Conservation (phyloP, 2,113 vertebrate genomes). For the Ailuropoda melanoleuca region DNA sequence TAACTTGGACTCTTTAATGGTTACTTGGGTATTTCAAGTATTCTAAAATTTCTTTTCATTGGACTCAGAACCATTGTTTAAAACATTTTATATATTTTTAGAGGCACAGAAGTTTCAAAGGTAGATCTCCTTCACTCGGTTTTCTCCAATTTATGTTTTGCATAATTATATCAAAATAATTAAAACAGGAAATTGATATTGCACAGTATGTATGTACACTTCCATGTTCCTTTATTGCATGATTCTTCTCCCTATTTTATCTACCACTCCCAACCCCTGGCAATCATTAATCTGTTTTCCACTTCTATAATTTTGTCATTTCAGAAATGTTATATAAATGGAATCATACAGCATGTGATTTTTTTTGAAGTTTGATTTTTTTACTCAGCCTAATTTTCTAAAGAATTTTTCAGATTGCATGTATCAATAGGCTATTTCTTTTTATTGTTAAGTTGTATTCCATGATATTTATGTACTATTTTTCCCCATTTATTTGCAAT, state of each 20-base stretch:
- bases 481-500: not conserved
- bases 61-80: not conserved
- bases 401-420: not conserved
- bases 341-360: not conserved
- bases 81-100: not conserved
- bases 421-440: not conserved
- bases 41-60: not conserved
- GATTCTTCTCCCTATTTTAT: not conserved
- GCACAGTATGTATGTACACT: not conserved
- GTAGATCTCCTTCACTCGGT: not conserved
- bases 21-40: not conserved
- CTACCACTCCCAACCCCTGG: not conserved
- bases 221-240: not conserved
- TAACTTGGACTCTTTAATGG: not conserved
- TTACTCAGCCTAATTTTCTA: not conserved
- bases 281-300: not conserved
- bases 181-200: not conserved
- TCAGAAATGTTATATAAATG: not conserved
- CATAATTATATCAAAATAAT: not conserved
- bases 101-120: slow-evolving; percentile 3
- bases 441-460: not conserved
- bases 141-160: not conserved
- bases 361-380: not conserved
- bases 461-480: not conserved
- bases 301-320: not conserved